Percentiles rank a stretch among this genome's conserved stretches.
Evolutionary conservation across 2,113 vertebrate species (phyloP).

Genomic region (Ageneiosus marmoratus): DNA sequence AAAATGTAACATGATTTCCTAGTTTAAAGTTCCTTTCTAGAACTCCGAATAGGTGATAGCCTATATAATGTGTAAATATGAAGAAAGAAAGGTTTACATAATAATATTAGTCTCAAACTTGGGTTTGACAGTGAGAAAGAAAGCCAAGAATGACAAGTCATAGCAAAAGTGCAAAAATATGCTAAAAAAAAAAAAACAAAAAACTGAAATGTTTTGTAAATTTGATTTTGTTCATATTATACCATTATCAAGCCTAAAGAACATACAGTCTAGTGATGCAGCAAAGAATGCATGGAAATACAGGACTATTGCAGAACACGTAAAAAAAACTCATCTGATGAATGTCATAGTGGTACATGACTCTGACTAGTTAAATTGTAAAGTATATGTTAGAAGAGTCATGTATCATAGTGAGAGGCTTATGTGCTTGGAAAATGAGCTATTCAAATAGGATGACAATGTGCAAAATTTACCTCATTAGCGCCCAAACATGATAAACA

Average conservation of each 20-base stretch:
- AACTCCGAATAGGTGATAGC: not conserved
- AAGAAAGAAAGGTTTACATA: not conserved
- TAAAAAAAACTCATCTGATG: constrained; percentile 24
- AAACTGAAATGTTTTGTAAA: constrained; percentile 7
- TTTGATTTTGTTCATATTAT: constrained; percentile 1
- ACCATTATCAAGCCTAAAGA: not conserved
- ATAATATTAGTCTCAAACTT: not conserved
- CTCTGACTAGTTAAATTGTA: too few relatives aligned
- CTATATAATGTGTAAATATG: not conserved
- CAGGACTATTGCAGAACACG: constrained; percentile 24
- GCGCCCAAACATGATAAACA: constrained; percentile 70
- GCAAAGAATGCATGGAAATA: constrained; percentile 55
- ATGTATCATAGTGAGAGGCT: constrained; percentile 14
- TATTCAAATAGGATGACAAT: constrained; percentile 26
- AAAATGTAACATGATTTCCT: not conserved
- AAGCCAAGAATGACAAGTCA: constrained; percentile 15
- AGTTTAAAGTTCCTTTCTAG: not conserved
- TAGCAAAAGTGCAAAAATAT: not conserved
- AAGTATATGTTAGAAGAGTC: too few relatives aligned
- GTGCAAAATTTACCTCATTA: constrained; percentile 65
- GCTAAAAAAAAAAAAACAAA: not conserved
- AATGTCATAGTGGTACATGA: constrained; percentile 34
- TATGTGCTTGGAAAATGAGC: not conserved
- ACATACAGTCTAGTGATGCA: constrained; percentile 60
- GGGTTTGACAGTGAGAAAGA: not conserved